Percentiles rank a stretch among this genome's conserved stretches.
These are phyloP conservation scores for Fundulus diaphanus DNA, from an alignment of 2,797 vertebrate species.

Conservation along the genomic window DNA sequence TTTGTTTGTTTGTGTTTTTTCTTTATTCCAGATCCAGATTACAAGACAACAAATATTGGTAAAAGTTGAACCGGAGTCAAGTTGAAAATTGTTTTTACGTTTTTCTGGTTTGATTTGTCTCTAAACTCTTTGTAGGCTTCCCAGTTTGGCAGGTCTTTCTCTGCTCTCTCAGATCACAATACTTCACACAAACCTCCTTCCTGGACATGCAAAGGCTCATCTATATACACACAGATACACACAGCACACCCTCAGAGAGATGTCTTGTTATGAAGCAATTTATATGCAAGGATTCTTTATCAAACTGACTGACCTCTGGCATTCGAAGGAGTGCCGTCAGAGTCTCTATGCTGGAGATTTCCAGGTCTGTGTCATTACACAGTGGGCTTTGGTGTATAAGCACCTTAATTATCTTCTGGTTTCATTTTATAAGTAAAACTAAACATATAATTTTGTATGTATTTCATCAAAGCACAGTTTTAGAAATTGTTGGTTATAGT, in stretches of 20 bases:
- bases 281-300: constrained; percentile 78
- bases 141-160: constrained; percentile 15
- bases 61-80: neutral
- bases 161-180: constrained; percentile 29
- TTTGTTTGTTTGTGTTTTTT: too few relatives aligned
- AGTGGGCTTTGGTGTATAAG: neutral
- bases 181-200: constrained; percentile 13
- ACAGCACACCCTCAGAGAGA: constrained; percentile 52
- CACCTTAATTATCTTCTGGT: constrained; percentile 17
- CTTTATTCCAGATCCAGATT: neutral
- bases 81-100: neutral
- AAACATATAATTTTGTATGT: neutral
- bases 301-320: constrained; percentile 72
- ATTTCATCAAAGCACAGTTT: constrained; percentile 29
- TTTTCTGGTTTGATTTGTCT: constrained; percentile 18
- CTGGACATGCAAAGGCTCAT: constrained; percentile 9
- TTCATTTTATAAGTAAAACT: constrained; percentile 7
- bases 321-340: constrained; percentile 55
- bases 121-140: constrained; percentile 29
- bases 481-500: constrained; percentile 28
- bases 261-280: constrained; percentile 76
- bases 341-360: constrained; percentile 24
- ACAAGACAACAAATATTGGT: neutral
- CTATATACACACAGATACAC: constrained; percentile 12
- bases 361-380: constrained; percentile 10